These are phyloP conservation scores for Phengaris alcon DNA, from an alignment of 2,888 invertebrate species.

Conservation along the genomic window DNA sequence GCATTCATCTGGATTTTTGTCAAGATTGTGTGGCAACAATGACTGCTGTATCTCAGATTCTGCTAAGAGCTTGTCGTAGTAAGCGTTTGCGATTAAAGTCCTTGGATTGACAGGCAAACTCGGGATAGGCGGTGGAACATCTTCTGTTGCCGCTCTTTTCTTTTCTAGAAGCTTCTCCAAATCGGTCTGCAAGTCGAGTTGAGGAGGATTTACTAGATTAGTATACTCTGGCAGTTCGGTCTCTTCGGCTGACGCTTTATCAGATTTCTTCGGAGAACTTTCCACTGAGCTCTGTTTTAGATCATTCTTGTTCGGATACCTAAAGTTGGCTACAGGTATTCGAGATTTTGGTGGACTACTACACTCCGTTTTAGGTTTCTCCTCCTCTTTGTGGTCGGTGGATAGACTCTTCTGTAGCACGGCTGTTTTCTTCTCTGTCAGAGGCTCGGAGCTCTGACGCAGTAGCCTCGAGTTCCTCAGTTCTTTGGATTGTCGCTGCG, in stretches of 20 bases:
- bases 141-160: constrained; percentile 50
- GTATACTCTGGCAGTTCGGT: constrained; percentile 66
- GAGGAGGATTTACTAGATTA: constrained; percentile 53
- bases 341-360: constrained; percentile 48
- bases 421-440: constrained; percentile 55
- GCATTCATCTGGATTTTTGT: constrained; percentile 94
- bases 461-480: constrained; percentile 58
- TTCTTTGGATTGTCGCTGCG: constrained; percentile 67
- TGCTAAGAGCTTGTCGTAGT: constrained; percentile 85
- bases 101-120: constrained; percentile 71
- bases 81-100: constrained; percentile 84
- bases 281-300: constrained; percentile 54
- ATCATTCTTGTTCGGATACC: constrained; percentile 69
- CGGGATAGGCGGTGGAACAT: constrained; percentile 71
- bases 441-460: constrained; percentile 68
- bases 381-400: constrained; percentile 59
- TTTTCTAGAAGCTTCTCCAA: constrained; percentile 49
- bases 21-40: constrained; percentile 88
- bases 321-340: constrained; percentile 72
- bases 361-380: constrained; percentile 39
- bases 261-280: constrained; percentile 53
- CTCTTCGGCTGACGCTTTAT: constrained; percentile 37
- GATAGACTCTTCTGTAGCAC: constrained; percentile 65
- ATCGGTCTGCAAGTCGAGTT: constrained; percentile 41
- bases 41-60: constrained; percentile 91